Evolutionary conservation across 35 echinoderm and acorn worm genomes (phyloP).

Genomic region (Lytechinus pictus): DNA sequence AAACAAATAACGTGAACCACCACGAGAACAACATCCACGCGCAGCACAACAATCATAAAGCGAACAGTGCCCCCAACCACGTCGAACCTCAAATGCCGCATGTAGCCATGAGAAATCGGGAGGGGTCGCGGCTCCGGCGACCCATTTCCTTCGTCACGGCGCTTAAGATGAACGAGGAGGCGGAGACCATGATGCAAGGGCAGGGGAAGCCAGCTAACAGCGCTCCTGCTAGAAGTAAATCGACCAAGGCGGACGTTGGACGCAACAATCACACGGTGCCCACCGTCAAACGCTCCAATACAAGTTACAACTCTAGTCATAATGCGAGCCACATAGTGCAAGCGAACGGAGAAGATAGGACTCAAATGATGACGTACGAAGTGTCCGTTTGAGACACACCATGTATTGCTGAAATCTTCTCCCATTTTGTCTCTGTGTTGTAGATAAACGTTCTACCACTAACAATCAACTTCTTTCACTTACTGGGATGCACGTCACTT

Average conservation of each 20-base stretch:
- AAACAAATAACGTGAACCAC: slow-evolving; percentile 27
- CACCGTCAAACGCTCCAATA: slow-evolving; percentile 41
- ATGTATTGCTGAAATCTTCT: not conserved
- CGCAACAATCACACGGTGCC: slow-evolving; percentile 50
- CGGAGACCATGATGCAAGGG: slow-evolving; percentile 54
- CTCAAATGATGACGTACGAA: slow-evolving; percentile 74
- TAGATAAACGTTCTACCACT: not conserved
- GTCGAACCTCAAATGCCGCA: slow-evolving; percentile 47
- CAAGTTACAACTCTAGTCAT: not conserved
- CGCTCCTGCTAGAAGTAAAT: slow-evolving; percentile 19
- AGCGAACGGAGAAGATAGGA: slow-evolving; percentile 62
- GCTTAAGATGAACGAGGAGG: slow-evolving; percentile 87
- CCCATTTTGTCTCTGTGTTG: not conserved
- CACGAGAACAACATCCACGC: slow-evolving; percentile 45
- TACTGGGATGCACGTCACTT: not conserved
- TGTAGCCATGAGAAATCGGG: slow-evolving; percentile 56
- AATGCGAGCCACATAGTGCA: slow-evolving; percentile 37
- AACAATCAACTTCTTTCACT: not conserved
- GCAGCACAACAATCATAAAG: slow-evolving; percentile 45
- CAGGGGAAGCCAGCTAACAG: slow-evolving; percentile 39
- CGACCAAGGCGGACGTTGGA: slow-evolving; percentile 35
- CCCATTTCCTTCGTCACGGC: slow-evolving; percentile 97
- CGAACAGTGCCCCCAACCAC: slow-evolving; percentile 51
- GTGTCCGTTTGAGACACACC: slow-evolving; percentile 75
- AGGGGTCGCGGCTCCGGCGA: slow-evolving; percentile 70